These are phyloP conservation scores for Clusia tigrina DNA, from an alignment of 2,888 invertebrate genomes.

Conservation along the genomic window DNA sequence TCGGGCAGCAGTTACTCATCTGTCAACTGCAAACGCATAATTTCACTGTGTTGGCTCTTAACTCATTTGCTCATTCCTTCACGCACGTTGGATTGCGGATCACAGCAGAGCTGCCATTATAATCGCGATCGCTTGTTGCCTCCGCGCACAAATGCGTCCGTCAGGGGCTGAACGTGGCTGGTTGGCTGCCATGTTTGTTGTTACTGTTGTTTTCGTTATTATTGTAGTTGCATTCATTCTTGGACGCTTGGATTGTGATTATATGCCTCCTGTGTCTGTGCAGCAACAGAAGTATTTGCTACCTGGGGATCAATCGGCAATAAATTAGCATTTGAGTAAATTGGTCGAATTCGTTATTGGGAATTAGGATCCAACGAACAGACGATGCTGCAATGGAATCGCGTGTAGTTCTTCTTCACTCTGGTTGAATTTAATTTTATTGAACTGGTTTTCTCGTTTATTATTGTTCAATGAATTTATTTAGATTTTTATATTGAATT, in stretches of 20 bases:
- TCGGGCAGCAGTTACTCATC: constrained; percentile 8
- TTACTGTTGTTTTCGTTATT: constrained; percentile 27
- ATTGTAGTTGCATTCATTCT: background rate
- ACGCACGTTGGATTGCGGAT: background rate
- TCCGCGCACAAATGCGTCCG: constrained; percentile 29
- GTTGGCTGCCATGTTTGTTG: constrained; percentile 52
- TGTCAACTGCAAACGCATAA: background rate
- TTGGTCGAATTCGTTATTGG: constrained; percentile 63
- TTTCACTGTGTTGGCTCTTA: background rate
- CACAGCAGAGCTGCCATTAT: no score
- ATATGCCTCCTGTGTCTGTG: constrained; percentile 2
- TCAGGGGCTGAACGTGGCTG: constrained; percentile 28
- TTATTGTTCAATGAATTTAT: constrained; percentile 35
- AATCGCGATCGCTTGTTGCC: constrained; percentile 22
- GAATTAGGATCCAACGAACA: constrained; percentile 47
- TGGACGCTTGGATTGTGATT: background rate
- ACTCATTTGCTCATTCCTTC: constrained; percentile 7
- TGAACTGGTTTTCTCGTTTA: constrained; percentile 35
- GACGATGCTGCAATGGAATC: background rate
- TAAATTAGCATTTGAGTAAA: constrained; percentile 64
- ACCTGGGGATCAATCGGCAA: constrained; percentile 19
- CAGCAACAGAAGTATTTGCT: constrained; percentile 41
- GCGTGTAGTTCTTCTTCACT: constrained; percentile 13
- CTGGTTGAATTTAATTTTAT: constrained; percentile 25
- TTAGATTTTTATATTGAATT: constrained; percentile 48